Evolutionary conservation across 2,888 invertebrate genomes (phyloP).

Genomic region (Prenolepis imparis): DNA sequence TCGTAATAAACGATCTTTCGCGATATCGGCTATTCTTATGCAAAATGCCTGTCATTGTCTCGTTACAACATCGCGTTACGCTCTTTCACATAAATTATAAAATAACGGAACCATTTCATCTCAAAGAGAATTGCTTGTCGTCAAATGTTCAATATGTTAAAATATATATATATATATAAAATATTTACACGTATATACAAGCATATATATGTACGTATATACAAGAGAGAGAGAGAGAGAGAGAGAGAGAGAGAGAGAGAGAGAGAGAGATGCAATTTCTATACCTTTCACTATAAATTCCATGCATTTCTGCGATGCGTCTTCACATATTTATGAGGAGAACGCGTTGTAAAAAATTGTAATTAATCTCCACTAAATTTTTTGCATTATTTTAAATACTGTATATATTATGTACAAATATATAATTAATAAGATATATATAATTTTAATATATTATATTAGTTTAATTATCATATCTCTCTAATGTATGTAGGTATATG

Average conservation of each 20-base stretch:
- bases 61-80: not conserved
- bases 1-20: constrained; percentile 16
- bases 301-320: not conserved
- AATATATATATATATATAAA: not conserved
- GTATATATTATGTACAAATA: not conserved
- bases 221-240: too few relatives aligned
- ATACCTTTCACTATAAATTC: constrained; percentile 9
- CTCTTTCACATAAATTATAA: constrained; percentile 28
- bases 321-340: not conserved
- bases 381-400: not conserved
- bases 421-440: not conserved
- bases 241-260: too few relatives aligned
- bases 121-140: not conserved
- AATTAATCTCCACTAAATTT: not conserved
- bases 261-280: not conserved
- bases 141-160: constrained; percentile 17
- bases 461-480: not conserved
- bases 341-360: not conserved
- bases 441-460: not conserved
- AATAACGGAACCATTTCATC: not conserved
- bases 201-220: too few relatives aligned
- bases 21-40: constrained; percentile 35
- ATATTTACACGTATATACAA: not conserved
- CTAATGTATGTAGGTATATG: not conserved
- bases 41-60: not conserved